phyloP scores from a whole-genome alignment of 2,888 invertebrate species.

The Chrysina gloriosa region DNA sequence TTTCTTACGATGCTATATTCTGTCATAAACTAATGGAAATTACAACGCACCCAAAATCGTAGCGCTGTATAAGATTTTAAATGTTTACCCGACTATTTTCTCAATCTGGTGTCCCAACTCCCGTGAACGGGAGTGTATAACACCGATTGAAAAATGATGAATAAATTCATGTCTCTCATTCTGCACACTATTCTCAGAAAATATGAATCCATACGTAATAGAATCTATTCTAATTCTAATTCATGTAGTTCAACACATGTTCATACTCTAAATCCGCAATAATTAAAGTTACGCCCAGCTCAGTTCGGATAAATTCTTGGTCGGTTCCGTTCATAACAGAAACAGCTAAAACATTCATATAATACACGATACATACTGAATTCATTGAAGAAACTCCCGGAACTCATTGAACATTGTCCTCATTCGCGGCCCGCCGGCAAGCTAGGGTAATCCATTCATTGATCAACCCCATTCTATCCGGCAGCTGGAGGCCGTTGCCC shows the following conservation, averaged over 20 bases:
- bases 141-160: no score
- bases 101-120: no score
- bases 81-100: no score
- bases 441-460: conserved; percentile 45
- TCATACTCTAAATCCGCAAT: background rate
- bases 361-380: conserved; percentile 6
- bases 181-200: no score
- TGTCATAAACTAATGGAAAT: no score
- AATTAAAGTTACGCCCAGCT: background rate
- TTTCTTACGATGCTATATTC: no score
- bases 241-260: background rate
- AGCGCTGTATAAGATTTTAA: no score
- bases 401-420: conserved; percentile 20
- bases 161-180: no score
- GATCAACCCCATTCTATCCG: conserved; percentile 48
- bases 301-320: background rate
- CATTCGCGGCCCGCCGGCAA: conserved; percentile 3
- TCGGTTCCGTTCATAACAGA: background rate
- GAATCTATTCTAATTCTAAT: no score
- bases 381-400: conserved; percentile 17
- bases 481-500: conserved; percentile 45
- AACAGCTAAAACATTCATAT: conserved; percentile 7
- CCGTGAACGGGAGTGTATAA: no score
- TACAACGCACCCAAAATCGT: no score
- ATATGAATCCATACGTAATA: no score